Conservation (phyloP, 2,113 vertebrate genomes). For the Baryphthengus martii region DNA sequence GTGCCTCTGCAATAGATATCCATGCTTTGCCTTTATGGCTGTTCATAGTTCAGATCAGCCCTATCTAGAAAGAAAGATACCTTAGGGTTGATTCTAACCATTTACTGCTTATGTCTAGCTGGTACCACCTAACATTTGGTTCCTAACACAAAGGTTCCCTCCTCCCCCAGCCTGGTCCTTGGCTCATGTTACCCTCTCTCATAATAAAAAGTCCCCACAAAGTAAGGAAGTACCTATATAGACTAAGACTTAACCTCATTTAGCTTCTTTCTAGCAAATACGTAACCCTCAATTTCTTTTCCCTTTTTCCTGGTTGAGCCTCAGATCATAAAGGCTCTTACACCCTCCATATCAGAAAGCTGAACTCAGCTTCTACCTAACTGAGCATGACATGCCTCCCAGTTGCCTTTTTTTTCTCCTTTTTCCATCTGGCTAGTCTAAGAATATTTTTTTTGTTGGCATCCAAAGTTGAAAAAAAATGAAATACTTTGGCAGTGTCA, state of each 20-base stretch:
- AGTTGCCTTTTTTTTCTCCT: background rate
- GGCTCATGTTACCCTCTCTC: background rate
- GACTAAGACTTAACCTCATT: background rate
- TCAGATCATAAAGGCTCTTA: background rate
- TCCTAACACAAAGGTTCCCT: background rate
- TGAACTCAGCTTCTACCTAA: background rate
- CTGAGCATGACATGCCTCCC: background rate
- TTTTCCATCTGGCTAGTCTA: constrained; percentile 39
- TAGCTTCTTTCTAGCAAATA: background rate
- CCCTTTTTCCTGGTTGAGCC: background rate
- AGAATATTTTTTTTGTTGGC: background rate
- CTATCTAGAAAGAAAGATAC: background rate
- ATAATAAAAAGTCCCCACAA: background rate
- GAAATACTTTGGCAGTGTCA: constrained; percentile 9
- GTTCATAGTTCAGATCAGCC: background rate
- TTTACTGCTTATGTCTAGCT: background rate
- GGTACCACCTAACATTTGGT: background rate
- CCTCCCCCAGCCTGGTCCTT: no score
- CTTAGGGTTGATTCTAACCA: background rate
- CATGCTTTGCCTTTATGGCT: background rate
- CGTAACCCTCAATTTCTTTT: background rate
- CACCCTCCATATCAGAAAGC: background rate
- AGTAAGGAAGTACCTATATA: background rate
- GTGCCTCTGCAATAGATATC: background rate
- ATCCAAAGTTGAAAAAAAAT: background rate